Base-by-base conservation (phyloP, 2,888 invertebrate genomes). In the Tetrapedia diversipes region DNA sequence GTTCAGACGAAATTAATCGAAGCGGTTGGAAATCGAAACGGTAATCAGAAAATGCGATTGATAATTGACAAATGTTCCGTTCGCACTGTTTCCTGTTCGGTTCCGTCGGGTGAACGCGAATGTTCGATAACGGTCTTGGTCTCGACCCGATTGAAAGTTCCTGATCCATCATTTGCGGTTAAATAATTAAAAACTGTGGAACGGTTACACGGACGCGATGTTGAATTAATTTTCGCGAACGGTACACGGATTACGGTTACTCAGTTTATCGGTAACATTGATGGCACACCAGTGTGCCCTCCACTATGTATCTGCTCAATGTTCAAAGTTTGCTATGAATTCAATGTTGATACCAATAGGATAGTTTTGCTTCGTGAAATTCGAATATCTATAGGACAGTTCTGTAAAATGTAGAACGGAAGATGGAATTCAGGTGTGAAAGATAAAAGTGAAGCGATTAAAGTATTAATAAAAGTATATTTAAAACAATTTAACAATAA, bases 1-100 rank as follows among this genome's bases (percentile, higher is more conserved):
- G 22, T 37, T 66, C 24, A 64, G 41, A 51, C 19, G 22, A n/a
- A 47, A 60, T 60, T 41, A 70, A 60, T 71, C 22, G 22, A 53
- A 51, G 34, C 7, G n/a, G 2, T 34, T 11, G 16, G 4, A 47
- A 54, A 49, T 57, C 34, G 51, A 43, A 51, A n/a, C 10, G 24
- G 41, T n/a, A 34, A 57, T 68, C 24, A 37, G 14, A 47, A 56
- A 68, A 45, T 49, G 27, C 57, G 16, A 71, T 34, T 51, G 19
- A 43, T 45, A 27, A 53, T 34, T 39, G 43, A 43, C n/a, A 49
- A 49, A 49, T 49, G 27, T 57, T 29, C 51, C 47, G 22, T 43
- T 37, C 19, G 32, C 29, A 1, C 16, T 39, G 27, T 29, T 71
- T 3, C 3, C 10, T 6, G 1, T 4, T 7, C 11, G 34, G 16